phyloP scores from a whole-genome alignment of 2,888 invertebrate genomes.

The Sarcophaga carnaria region DNA sequence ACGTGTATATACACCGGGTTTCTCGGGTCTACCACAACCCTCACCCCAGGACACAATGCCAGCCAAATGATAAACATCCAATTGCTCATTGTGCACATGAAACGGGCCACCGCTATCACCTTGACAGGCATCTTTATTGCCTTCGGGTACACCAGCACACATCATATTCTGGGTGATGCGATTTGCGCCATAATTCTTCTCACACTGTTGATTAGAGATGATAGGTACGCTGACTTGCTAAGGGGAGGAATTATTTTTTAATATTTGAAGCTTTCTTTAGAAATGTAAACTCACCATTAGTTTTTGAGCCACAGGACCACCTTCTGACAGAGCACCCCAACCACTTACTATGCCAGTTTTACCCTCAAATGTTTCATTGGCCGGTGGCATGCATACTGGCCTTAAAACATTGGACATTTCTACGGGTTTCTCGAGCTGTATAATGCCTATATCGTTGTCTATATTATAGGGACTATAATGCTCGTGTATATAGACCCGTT shows the following conservation, averaged over 20 bases:
- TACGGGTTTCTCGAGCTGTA: conserved; percentile 86
- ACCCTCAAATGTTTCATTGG: conserved; percentile 75
- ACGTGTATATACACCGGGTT: conserved; percentile 91
- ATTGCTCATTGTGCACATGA: conserved; percentile 73
- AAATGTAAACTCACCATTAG: conserved; percentile 78
- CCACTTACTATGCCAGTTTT: conserved; percentile 86
- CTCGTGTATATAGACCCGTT: neutral
- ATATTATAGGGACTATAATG: conserved; percentile 85
- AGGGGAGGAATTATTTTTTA: too few relatives aligned
- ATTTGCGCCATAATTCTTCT: conserved; percentile 75
- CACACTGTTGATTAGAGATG: conserved; percentile 84
- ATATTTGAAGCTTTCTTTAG: too few relatives aligned
- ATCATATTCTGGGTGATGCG: conserved; percentile 80
- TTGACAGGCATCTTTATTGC: conserved; percentile 80
- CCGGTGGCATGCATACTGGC: conserved; percentile 89
- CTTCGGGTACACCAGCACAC: conserved; percentile 78
- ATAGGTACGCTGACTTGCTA: conserved; percentile 89
- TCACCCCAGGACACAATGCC: conserved; percentile 87
- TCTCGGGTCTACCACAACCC: conserved; percentile 83
- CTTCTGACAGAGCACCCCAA: conserved; percentile 89
- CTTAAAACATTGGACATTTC: conserved; percentile 84
- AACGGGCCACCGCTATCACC: conserved; percentile 81
- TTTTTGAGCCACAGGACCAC: conserved; percentile 86
- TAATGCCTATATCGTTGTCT: conserved; percentile 80
- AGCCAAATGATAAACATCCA: conserved; percentile 76